Base-by-base conservation (phyloP, 2,113 vertebrate species). In the Dromiciops gliroides region DNA sequence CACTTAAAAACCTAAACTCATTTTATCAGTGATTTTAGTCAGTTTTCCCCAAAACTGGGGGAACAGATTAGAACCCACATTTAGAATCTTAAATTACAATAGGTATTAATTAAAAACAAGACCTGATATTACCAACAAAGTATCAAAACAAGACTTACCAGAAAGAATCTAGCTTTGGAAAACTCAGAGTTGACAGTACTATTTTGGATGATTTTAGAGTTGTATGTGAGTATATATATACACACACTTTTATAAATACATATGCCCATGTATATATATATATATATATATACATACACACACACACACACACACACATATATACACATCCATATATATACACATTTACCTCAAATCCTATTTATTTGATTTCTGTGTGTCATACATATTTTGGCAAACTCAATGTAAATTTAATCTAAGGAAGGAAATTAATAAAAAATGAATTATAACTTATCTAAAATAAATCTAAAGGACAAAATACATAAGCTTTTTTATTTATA, bases 401-500 rank as follows among this genome's bases (percentile, higher is more conserved):
- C 48, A 51, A 92, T 44, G 50, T 89, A 16, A 90, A 92, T 2
- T 67, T 26, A 0, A 11, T 24, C 44, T n/a, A 56, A 67, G 49
- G 19, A 90, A 91, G 47, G 48, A 19, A 51, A 91, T 91, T 89
- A 93, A 50, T 91, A 19, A 28, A 60, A 83, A 51, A 60, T 89
- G 23, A 19, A 92, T 89, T 92, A 48, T 44, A 60, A 92, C 90
- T 22, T 60, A 91, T 51, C n/a, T 83, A 10, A 92, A 94, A 51
- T 48, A 50, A 31, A 49, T 92, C 83, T 52, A 92, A 96, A 95
- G 0, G 89, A 90, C 95, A 75, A 6, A 89, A 92, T 94, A 89
- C 94, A 93, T 95, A 97, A 96, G n/a, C 19, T 50, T 92, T 31
- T 94, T 8, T n/a, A 92, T 19, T 89, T 89, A 93, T 51, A 95